phyloP scores from a whole-genome alignment of 1,140 invertebrate species.

The Macrobrachium nipponense region DNA sequence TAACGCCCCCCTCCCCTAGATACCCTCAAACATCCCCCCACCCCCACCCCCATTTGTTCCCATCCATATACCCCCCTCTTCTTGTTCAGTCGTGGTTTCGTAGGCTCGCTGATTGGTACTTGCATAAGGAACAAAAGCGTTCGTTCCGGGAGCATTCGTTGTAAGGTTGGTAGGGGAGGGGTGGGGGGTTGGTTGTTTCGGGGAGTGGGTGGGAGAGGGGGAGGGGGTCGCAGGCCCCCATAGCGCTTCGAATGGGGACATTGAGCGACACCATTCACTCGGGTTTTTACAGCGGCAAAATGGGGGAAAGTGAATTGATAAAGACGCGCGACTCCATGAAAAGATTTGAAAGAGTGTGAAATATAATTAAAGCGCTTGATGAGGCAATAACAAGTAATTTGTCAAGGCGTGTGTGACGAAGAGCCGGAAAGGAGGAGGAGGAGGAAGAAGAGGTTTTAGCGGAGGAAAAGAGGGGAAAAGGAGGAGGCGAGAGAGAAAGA shows the following conservation, averaged over 20 bases:
- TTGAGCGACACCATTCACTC: not conserved
- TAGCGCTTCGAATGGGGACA: not conserved
- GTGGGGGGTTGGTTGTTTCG: not conserved
- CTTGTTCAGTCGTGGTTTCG: too few species aligned
- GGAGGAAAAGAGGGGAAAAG: not conserved
- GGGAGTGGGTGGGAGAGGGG: not conserved
- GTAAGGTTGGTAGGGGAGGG: too few species aligned
- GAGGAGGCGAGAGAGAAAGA: not conserved
- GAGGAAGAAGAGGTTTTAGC: not conserved
- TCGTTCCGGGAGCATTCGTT: too few species aligned
- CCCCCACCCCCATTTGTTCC: too few species aligned
- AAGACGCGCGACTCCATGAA: conserved; percentile 14
- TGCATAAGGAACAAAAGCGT: too few species aligned
- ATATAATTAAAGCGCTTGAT: conserved; percentile 17
- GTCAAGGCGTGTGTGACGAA: conserved; percentile 4
- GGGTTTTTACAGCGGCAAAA: not conserved
- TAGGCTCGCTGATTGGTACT: too few species aligned
- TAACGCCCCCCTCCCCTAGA: too few species aligned
- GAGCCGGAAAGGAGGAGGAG: not conserved
- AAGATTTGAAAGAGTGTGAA: conserved; percentile 21
- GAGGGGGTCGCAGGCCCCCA: not conserved
- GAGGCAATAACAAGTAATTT: conserved; percentile 24
- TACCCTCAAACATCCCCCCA: too few species aligned
- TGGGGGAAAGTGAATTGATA: not conserved
- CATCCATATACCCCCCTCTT: too few species aligned